phyloP scores from a whole-genome alignment of 2,113 vertebrate genomes.

The Sarotherodon lohbergeri region DNA sequence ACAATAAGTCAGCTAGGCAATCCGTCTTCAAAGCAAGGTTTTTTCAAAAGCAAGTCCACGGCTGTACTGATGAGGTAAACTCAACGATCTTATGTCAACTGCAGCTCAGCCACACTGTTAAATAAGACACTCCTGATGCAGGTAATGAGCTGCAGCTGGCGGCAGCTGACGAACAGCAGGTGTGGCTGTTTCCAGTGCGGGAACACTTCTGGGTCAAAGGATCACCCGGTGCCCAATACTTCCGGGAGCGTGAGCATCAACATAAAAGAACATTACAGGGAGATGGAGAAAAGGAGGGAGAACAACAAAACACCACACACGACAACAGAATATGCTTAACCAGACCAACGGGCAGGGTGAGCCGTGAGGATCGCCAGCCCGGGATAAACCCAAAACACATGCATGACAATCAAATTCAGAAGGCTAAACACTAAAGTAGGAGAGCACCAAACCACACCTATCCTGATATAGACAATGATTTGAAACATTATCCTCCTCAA shows the following conservation, averaged over 20 bases:
- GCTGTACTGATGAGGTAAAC: not conserved
- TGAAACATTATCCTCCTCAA: not conserved
- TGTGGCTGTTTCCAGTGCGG: not conserved
- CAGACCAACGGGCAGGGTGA: not conserved
- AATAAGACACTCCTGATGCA: not conserved
- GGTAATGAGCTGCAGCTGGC: not conserved
- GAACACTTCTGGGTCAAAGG: not conserved
- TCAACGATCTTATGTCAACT: not conserved
- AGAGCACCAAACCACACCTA: not conserved
- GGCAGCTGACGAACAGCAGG: not conserved
- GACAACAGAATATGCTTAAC: not conserved
- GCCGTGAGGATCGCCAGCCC: not conserved
- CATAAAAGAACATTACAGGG: not conserved
- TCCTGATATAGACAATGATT: not conserved
- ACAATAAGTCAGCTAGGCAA: not conserved
- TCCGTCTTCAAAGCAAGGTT: not conserved
- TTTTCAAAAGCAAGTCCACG: not conserved
- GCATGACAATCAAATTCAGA: not conserved
- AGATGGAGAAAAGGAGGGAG: not conserved
- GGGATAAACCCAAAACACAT: not conserved
- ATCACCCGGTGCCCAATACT: not conserved
- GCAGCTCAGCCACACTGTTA: not conserved
- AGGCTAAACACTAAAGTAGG: not conserved
- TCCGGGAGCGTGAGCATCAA: not conserved
- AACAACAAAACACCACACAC: not conserved